A percentile compares a stretch with the other conserved stretches of the same genome.
These are phyloP conservation scores for Microcebus jonahi DNA, from an alignment of 2,113 vertebrate species.

Conservation along the genomic window DNA sequence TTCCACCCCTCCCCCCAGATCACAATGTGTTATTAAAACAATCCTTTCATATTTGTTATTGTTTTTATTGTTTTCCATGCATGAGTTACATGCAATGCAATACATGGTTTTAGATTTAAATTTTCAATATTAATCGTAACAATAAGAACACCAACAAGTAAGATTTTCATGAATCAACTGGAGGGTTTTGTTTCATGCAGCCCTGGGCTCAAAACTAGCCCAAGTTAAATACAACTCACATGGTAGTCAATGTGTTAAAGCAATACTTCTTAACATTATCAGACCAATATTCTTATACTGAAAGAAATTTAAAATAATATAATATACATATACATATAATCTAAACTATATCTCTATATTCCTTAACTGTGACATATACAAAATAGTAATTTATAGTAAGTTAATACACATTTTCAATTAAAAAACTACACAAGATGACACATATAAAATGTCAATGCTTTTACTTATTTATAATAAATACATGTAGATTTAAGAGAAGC, in stretches of 20 bases:
- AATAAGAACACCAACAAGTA: too few species aligned
- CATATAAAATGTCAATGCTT: not conserved
- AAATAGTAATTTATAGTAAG: slow-evolving; percentile 17
- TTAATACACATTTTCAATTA: not conserved
- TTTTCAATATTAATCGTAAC: too few species aligned
- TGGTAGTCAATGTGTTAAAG: not conserved
- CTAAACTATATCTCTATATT: not conserved
- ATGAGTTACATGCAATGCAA: too few species aligned
- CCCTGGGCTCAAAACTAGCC: too few species aligned
- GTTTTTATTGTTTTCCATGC: too few species aligned
- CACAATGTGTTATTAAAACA: too few species aligned
- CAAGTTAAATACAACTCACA: too few species aligned
- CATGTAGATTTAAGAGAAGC: slow-evolving; percentile 17
- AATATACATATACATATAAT: not conserved
- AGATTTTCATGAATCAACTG: too few species aligned
- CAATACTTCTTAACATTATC: not conserved
- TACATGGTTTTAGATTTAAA: too few species aligned
- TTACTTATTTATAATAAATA: not conserved
- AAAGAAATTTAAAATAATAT: not conserved
- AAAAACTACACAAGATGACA: slow-evolving; percentile 17
- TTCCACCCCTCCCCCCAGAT: too few species aligned
- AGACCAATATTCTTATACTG: not conserved
- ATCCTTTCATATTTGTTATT: too few species aligned
- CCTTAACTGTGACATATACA: not conserved
- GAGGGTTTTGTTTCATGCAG: too few species aligned